Conservation (phyloP, 2,113 vertebrate species). For the Aphyosemion australe region DNA sequence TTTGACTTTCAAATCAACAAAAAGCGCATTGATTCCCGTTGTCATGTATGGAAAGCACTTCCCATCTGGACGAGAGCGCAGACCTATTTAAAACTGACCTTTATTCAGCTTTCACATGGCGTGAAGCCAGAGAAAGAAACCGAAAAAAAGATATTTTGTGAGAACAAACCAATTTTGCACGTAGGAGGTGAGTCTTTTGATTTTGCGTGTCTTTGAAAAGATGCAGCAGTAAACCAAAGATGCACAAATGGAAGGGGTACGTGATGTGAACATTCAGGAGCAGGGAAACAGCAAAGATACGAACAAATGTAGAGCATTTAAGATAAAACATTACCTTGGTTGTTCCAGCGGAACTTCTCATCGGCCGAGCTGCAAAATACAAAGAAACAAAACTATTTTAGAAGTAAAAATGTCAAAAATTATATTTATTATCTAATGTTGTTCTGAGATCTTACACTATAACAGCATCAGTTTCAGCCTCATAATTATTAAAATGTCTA, state of each 20-base stretch:
- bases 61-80: conserved; percentile 34
- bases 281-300: conserved; percentile 17
- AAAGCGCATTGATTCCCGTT: conserved; percentile 40
- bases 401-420: conserved; percentile 1
- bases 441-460: not conserved
- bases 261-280: conserved; percentile 17
- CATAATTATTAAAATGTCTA: not conserved
- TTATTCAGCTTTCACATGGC: conserved; percentile 13
- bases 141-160: not conserved
- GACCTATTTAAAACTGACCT: conserved; percentile 39
- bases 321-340: conserved; percentile 86
- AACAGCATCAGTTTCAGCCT: no score
- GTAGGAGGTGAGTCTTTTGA: not conserved
- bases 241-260: not conserved
- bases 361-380: conserved; percentile 89
- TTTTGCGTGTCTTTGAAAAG: not conserved
- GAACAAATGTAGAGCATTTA: conserved; percentile 13
- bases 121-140: not conserved
- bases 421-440: not conserved
- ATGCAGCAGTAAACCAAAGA: conserved; percentile 17
- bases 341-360: conserved; percentile 98
- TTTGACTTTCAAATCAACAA: conserved; percentile 51
- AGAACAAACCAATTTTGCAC: not conserved
- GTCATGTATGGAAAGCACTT: conserved; percentile 22
- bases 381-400: conserved; percentile 50